Evolutionary conservation across 2,113 vertebrate species (phyloP).

Genomic region (Hyaena hyaena): DNA sequence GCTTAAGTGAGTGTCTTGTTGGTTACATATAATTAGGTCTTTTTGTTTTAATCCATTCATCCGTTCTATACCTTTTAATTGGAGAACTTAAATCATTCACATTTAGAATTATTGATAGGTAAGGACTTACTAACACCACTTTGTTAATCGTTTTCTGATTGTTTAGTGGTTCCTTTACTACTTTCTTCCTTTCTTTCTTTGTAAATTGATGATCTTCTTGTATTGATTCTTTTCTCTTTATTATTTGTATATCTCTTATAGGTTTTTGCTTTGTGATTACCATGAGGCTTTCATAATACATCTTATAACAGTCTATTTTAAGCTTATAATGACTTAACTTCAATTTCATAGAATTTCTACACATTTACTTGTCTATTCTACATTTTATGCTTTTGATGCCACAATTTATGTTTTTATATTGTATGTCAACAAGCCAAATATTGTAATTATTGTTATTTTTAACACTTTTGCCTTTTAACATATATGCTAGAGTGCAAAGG

Average conservation of each 20-base stretch:
- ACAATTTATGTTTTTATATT: background rate
- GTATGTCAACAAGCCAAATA: background rate
- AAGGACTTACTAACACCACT: background rate
- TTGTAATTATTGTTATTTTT: background rate
- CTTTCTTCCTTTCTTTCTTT: background rate
- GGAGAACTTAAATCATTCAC: background rate
- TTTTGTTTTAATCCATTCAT: background rate
- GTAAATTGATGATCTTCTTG: background rate
- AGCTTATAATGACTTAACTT: background rate
- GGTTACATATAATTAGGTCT: background rate
- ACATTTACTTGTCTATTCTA: background rate
- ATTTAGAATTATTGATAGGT: background rate
- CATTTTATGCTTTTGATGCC: background rate
- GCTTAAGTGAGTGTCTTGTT: background rate
- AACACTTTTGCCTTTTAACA: background rate
- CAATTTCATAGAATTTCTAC: background rate
- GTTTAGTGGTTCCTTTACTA: background rate
- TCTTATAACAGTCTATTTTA: background rate
- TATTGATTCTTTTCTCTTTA: background rate
- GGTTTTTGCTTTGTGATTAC: background rate
- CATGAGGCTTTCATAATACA: background rate
- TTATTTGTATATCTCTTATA: background rate
- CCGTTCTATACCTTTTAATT: background rate
- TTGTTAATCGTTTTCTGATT: background rate
- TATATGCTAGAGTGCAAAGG: background rate